Conservation (phyloP, 1,140 invertebrate genomes). For the Stegodyphus mimosarum region DNA sequence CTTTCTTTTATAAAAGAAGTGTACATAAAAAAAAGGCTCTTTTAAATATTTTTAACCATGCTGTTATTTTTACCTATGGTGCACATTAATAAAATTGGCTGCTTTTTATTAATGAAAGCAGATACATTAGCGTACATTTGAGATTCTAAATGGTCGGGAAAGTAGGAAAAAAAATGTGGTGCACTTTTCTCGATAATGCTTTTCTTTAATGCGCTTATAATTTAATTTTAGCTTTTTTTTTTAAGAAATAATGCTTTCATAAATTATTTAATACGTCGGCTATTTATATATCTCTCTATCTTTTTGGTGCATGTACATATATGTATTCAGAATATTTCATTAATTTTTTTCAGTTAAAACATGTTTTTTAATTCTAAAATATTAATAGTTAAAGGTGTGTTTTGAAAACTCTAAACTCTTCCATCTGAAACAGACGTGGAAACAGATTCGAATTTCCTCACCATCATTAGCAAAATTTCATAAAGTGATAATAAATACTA, state of each 20-base stretch:
- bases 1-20: neutral
- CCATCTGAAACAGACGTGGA: no score
- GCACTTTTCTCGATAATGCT: neutral
- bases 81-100: slow-evolving; percentile 23
- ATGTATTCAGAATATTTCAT: no score
- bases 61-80: slow-evolving; percentile 21
- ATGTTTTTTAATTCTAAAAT: no score
- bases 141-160: slow-evolving; percentile 12
- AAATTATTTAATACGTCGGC: slow-evolving; percentile 5
- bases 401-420: no score
- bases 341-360: no score
- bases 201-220: slow-evolving; percentile 53
- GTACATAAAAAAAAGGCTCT: neutral
- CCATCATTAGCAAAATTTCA: no score
- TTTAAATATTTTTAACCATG: slow-evolving; percentile 1
- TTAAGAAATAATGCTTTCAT: slow-evolving; percentile 4
- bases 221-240: slow-evolving; percentile 6
- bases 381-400: no score
- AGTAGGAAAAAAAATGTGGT: neutral
- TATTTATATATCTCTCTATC: no score
- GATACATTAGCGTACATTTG: slow-evolving; percentile 19
- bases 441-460: no score
- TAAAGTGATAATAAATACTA: no score
- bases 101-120: neutral
- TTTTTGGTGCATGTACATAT: no score